Percentiles rank a stretch among this genome's conserved stretches.
phyloP scores from a whole-genome alignment of 2,113 vertebrate species.

The Myrmophylax atrothorax region DNA sequence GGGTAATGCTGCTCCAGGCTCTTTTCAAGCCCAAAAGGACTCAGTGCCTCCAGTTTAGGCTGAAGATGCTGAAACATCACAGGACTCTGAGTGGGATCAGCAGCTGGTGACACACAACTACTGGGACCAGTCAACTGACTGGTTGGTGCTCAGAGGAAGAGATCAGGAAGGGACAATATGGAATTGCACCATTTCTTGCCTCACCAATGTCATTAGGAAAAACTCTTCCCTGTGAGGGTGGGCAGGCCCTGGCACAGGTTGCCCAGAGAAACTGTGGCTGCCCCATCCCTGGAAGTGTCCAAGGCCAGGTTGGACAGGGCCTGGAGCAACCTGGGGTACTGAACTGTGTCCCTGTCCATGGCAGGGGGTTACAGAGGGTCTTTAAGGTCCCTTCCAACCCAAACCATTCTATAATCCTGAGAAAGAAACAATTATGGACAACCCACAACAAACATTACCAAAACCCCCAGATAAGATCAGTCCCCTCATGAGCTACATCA shows the following conservation, averaged over 20 bases:
- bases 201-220: background rate
- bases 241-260: rapidly evolving
- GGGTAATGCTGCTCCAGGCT: background rate
- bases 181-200: background rate
- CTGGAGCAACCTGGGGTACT: rapidly evolving
- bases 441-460: background rate
- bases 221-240: background rate
- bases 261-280: background rate
- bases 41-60: background rate
- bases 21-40: background rate
- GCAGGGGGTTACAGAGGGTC: background rate
- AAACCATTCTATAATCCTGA: background rate
- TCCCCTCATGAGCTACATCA: background rate
- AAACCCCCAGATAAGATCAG: background rate
- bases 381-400: background rate
- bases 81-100: background rate
- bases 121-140: background rate
- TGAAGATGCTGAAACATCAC: background rate
- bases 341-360: background rate
- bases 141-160: background rate
- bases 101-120: background rate
- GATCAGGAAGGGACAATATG: background rate
- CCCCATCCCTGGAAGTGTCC: background rate
- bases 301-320: rapidly evolving
- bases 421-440: background rate